Evolutionary conservation across 2,888 invertebrate species (phyloP).

Genomic region (Parasteatoda lunata): DNA sequence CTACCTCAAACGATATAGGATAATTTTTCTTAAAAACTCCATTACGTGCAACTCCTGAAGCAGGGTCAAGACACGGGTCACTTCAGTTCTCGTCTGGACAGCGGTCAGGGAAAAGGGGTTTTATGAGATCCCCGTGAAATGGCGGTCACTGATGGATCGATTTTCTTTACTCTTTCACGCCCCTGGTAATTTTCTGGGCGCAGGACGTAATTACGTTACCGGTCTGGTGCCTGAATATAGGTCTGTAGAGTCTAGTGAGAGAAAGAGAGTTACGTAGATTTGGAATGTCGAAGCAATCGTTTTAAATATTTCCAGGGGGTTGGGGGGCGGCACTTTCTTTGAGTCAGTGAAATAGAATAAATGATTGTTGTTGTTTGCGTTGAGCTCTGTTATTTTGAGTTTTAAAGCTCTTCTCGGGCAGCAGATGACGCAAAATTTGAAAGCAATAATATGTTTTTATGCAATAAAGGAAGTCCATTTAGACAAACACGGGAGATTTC

Average conservation of each 20-base stretch:
- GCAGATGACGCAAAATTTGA: no score
- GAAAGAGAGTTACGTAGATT: neutral
- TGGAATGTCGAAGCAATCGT: no score
- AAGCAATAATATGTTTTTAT: no score
- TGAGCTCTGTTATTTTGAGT: no score
- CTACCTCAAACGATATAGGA: neutral
- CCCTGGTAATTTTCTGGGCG: neutral
- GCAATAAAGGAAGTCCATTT: no score
- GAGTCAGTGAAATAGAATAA: no score
- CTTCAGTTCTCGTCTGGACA: neutral
- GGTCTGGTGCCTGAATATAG: neutral
- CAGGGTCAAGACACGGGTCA: neutral
- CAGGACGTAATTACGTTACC: neutral
- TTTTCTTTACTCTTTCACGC: neutral
- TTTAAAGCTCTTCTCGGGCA: no score
- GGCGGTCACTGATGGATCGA: slow-evolving; percentile 2
- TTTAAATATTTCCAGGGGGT: no score
- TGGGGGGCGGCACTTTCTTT: no score
- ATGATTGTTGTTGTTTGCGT: no score
- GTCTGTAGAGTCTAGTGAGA: neutral
- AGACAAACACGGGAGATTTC: no score
- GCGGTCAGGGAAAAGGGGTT: neutral
- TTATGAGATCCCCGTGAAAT: neutral
- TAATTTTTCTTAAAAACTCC: neutral
- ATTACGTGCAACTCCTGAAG: neutral